Percentiles rank a stretch among this genome's conserved stretches.
phyloP scores from a whole-genome alignment of 1,140 invertebrate species.

The Drosophila nigromelanica region DNA sequence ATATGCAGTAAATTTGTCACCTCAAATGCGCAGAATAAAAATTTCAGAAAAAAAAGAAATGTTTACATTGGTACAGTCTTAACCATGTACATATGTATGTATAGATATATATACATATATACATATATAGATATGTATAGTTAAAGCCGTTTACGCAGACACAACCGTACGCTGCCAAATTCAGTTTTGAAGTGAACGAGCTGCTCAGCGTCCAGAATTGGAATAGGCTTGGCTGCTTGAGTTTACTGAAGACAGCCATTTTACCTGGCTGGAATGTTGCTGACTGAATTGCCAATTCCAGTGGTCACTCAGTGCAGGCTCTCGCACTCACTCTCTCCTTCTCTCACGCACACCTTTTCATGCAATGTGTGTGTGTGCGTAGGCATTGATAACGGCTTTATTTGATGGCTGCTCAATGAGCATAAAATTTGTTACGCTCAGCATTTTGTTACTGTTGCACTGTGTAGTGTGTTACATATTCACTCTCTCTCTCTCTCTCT shows the following conservation, averaged over 20 bases:
- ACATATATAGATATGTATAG: background rate
- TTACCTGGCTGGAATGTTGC: constrained; percentile 40
- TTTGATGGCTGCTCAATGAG: constrained; percentile 17
- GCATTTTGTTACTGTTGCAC: constrained; percentile 13
- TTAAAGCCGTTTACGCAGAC: constrained; percentile 1
- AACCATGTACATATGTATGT: constrained; percentile 8
- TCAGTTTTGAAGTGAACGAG: constrained; percentile 56
- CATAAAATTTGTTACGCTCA: constrained; percentile 21
- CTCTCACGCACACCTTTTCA: too few relatives aligned
- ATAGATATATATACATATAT: too few relatives aligned
- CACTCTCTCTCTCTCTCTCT: background rate
- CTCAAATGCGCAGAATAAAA: constrained; percentile 82
- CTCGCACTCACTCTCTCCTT: background rate
- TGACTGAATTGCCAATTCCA: constrained; percentile 47
- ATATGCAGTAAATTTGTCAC: constrained; percentile 77
- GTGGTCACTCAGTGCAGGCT: constrained; percentile 37
- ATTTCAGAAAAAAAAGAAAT: background rate
- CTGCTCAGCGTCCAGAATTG: constrained; percentile 8
- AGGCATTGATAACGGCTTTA: constrained; percentile 27
- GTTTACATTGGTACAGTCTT: constrained; percentile 56
- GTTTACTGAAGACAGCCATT: constrained; percentile 11
- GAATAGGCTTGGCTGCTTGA: constrained; percentile 21
- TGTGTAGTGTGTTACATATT: constrained; percentile 2
- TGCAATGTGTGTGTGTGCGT: background rate
- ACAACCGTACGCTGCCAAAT: constrained; percentile 51